Evolutionary conservation across 2,113 vertebrate genomes (phyloP).

Genomic region (Cyprinodon variegatus): DNA sequence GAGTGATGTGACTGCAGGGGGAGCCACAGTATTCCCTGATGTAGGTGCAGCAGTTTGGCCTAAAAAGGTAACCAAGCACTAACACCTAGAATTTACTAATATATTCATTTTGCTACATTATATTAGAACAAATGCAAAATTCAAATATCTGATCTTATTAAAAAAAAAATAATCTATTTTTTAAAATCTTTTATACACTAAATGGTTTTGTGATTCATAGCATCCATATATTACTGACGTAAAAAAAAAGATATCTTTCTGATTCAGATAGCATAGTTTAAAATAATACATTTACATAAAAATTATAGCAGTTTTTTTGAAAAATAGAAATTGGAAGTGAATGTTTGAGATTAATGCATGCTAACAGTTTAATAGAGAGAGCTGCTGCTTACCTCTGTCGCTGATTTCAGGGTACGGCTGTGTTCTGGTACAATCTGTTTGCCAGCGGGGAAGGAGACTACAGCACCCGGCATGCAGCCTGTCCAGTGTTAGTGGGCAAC

Average conservation of each 20-base stretch:
- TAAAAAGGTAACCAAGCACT: constrained; percentile 84
- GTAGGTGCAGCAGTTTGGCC: constrained; percentile 96
- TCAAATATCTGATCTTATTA: background rate
- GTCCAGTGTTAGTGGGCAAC: constrained; percentile 74
- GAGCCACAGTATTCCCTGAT: constrained; percentile 97
- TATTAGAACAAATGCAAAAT: background rate
- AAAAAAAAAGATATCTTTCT: no score
- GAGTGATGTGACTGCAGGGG: constrained; percentile 96
- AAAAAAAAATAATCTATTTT: background rate
- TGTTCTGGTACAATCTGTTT: constrained; percentile 77
- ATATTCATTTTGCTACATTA: background rate
- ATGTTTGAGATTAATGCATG: background rate
- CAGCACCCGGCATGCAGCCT: constrained; percentile 73
- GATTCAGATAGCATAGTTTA: no score
- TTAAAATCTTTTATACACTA: no score
- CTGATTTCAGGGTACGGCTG: constrained; percentile 59
- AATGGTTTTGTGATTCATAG: no score
- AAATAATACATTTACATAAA: no score
- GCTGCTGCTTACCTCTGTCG: background rate
- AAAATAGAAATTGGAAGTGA: no score
- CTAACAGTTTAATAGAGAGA: background rate
- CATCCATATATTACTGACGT: no score
- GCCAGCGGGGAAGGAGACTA: constrained; percentile 73
- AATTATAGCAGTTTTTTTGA: no score
- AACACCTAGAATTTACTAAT: background rate